Evolutionary conservation across 2,797 vertebrate genomes (phyloP).

Genomic region (Enteromius thamalakanensis): DNA sequence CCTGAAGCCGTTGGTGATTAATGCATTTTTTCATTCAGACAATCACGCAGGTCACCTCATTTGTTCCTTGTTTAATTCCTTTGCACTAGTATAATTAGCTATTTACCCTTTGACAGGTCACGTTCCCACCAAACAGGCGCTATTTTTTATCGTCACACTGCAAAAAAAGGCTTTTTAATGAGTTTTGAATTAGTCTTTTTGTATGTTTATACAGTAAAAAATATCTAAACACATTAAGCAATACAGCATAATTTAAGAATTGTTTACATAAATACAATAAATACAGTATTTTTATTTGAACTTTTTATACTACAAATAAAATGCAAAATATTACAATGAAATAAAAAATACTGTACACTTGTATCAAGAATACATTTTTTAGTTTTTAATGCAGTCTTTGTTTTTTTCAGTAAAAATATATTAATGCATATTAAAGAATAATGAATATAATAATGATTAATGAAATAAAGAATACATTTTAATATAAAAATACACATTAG

Average conservation of each 20-base stretch:
- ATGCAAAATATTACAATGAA: no score
- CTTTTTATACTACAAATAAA: neutral
- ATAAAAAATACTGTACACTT: neutral
- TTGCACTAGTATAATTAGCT: conserved; percentile 24
- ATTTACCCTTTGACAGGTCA: conserved; percentile 15
- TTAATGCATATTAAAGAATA: neutral
- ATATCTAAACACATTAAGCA: neutral
- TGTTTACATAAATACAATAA: neutral
- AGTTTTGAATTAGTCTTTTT: neutral
- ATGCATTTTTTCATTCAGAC: conserved; percentile 22
- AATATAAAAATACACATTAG: neutral
- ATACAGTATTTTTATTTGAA: neutral
- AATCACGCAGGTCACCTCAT: conserved; percentile 16
- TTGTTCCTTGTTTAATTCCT: conserved; percentile 21
- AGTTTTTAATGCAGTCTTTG: neutral
- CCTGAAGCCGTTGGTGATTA: conserved; percentile 36
- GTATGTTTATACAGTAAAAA: neutral
- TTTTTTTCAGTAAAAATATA: neutral
- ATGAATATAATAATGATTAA: no score
- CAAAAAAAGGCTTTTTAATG: neutral
- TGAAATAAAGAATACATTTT: neutral
- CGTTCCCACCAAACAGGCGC: neutral
- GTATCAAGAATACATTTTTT: neutral
- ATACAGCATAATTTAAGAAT: neutral
- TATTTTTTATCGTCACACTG: neutral